Evolutionary conservation across 2,113 vertebrate genomes (phyloP), one percentile per base, ranked within the genome.

Genomic region (Picathartes gymnocephalus): DNA sequence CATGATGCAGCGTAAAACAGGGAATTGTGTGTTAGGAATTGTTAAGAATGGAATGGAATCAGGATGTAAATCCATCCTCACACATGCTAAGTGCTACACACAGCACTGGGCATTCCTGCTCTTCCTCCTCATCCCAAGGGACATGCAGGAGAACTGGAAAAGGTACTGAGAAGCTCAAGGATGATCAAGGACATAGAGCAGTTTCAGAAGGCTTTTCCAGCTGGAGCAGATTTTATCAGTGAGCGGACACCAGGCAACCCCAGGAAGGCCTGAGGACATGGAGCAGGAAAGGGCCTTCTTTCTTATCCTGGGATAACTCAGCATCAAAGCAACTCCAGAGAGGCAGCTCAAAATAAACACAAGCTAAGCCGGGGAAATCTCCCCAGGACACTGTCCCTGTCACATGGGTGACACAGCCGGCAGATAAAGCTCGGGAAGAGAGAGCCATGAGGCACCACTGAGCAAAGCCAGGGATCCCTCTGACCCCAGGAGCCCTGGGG

Each of bases 361-460:
- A 1, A 7, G 88, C 24, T 77, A n/a, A 89, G 78, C 73, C 3
- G 5, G 10, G 44, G 69, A 12, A 69, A 35, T 65, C 54, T 39
- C n/a, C 40, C 54, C 78, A 15, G 88, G 68, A 45, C 48, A 16
- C 4, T 2, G 48, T 8, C 39, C 20, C 7, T 7, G 33, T 30
- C 93, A 39, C 27, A 5, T 0, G 25, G 47, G 27, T 31, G 9
- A 15, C 61, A 66, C 18, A 35, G 62, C 11, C 76, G 48, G 57
- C 0, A 1, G 48, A 37, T 2, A 17, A 15, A 15, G 1, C 47
- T 30, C 11, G 3, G 47, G 44, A 18, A 28, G n/a, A 10, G 42
- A 0, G 1, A 56, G 72, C 23, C 1, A 0, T 0, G 48, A 33
- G 70, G 71, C 54, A 5, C 3, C 1, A 4, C 13, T 5, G 37